Conservation (phyloP, 1,140 invertebrate species). For the Prorops nasuta region DNA sequence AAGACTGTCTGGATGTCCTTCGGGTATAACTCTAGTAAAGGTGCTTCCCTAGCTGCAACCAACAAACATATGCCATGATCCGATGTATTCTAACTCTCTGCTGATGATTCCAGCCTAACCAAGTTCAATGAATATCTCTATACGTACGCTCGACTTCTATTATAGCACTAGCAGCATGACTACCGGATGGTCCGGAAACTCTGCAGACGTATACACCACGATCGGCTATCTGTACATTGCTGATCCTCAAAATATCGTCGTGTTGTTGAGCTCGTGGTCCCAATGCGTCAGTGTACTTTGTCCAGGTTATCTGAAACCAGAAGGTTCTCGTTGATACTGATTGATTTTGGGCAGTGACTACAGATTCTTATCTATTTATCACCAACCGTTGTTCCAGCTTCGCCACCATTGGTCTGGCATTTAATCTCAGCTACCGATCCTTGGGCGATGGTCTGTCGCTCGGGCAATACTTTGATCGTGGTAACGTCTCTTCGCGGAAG, state of each 20-base stretch:
- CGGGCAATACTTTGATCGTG: slow-evolving; percentile 63
- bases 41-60: slow-evolving; percentile 76
- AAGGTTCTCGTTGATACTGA: too few species aligned
- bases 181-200: slow-evolving; percentile 59
- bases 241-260: slow-evolving; percentile 70
- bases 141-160: slow-evolving; percentile 86
- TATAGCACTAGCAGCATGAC: slow-evolving; percentile 66
- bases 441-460: slow-evolving; percentile 72
- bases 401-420: too few species aligned
- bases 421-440: slow-evolving; percentile 74
- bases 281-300: slow-evolving; percentile 68
- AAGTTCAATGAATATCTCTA: too few species aligned
- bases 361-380: too few species aligned
- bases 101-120: too few species aligned
- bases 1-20: slow-evolving; percentile 61
- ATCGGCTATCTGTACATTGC: slow-evolving; percentile 70
- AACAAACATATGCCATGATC: too few species aligned
- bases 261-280: slow-evolving; percentile 63
- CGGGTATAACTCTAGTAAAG: slow-evolving; percentile 77
- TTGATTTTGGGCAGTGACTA: too few species aligned
- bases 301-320: slow-evolving; percentile 67
- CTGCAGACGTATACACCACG: slow-evolving; percentile 78
- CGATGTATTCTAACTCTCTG: too few species aligned
- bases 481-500: slow-evolving; percentile 45
- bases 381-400: too few species aligned